phyloP scores from a whole-genome alignment of 2,113 vertebrate genomes.

The Dicerorhinus sumatrensis region DNA sequence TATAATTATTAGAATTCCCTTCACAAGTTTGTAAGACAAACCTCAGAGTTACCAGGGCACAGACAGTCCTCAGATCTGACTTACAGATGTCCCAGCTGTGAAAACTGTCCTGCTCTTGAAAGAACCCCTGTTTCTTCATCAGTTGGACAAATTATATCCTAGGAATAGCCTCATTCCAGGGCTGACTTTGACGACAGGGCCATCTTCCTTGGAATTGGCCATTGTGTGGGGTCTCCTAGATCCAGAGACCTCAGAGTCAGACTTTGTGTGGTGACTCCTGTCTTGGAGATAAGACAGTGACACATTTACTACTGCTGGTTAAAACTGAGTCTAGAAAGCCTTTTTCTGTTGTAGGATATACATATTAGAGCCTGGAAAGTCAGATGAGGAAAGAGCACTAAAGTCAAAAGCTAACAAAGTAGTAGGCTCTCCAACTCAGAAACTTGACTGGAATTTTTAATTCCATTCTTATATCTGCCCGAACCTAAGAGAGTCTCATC shows the following conservation, averaged over 20 bases:
- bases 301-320: not conserved
- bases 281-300: not conserved
- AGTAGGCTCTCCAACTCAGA: not conserved
- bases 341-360: not conserved
- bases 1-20: not conserved
- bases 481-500: not conserved
- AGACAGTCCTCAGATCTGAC: not conserved
- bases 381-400: not conserved
- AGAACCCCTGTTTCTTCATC: not conserved
- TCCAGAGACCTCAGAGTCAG: not conserved
- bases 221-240: not conserved
- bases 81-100: not conserved
- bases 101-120: not conserved
- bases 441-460: not conserved
- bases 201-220: not conserved
- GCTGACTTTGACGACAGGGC: not conserved
- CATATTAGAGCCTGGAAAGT: not conserved
- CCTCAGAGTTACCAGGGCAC: not conserved
- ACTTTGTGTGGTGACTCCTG: not conserved
- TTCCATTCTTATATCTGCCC: not conserved
- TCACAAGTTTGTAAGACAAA: not conserved
- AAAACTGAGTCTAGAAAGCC: not conserved
- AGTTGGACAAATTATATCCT: not conserved
- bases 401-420: not conserved
- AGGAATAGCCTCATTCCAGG: fast-evolving